phyloP scores from a whole-genome alignment of 2,888 invertebrate species.

The Leucophora obtusa region DNA sequence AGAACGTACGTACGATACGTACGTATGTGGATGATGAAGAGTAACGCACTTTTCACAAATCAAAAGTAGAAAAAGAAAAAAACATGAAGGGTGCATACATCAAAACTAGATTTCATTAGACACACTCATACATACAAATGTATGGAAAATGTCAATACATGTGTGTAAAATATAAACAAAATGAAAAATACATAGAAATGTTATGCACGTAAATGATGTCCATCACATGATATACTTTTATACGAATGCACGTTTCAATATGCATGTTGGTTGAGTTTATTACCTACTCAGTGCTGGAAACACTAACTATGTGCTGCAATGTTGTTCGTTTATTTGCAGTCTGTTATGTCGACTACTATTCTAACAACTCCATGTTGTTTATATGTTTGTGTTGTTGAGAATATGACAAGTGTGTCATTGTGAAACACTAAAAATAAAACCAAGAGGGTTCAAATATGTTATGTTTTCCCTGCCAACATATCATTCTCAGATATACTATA shows the following conservation, averaged over 20 bases:
- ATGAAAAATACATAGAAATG: constrained; percentile 26
- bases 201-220: constrained; percentile 40
- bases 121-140: neutral
- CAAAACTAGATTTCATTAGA: constrained; percentile 16
- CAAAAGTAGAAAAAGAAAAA: neutral
- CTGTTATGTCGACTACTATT: neutral
- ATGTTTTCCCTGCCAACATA: neutral
- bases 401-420: constrained; percentile 56
- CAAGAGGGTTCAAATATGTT: constrained; percentile 22
- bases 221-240: neutral
- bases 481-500: too few species aligned
- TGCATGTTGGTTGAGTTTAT: constrained; percentile 26
- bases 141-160: constrained; percentile 20
- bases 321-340: neutral
- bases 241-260: neutral
- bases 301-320: constrained; percentile 20
- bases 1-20: too few species aligned
- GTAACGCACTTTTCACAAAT: constrained; percentile 26
- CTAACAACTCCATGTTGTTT: constrained; percentile 13
- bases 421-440: constrained; percentile 6
- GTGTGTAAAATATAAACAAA: neutral
- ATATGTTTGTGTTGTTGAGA: constrained; percentile 21
- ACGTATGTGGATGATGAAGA: neutral
- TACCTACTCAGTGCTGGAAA: constrained; percentile 36
- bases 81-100: constrained; percentile 47